phyloP scores from a whole-genome alignment of 2,797 vertebrate species.

The Miichthys miiuy region DNA sequence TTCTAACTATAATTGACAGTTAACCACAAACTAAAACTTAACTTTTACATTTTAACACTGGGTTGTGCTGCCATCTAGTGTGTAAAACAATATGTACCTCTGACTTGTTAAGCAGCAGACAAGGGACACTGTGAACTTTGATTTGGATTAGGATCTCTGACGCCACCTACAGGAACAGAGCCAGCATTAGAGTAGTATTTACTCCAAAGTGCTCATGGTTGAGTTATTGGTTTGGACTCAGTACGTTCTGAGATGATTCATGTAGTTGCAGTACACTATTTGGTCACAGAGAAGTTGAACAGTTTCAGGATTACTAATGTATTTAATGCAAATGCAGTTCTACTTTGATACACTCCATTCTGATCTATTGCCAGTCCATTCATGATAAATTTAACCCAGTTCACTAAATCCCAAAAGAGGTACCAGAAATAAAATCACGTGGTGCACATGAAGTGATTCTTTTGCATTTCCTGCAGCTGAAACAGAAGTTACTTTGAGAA shows the following conservation, averaged over 20 bases:
- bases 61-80: slow-evolving; percentile 72
- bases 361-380: neutral
- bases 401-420: neutral
- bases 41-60: neutral
- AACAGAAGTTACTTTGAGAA: slow-evolving; percentile 7
- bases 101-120: neutral
- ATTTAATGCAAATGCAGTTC: slow-evolving; percentile 1
- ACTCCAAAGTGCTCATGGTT: neutral
- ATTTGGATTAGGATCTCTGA: neutral
- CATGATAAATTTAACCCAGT: neutral
- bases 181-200: neutral
- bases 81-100: neutral
- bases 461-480: slow-evolving; percentile 25
- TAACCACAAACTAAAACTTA: neutral
- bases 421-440: neutral
- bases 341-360: neutral
- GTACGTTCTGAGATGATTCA: neutral
- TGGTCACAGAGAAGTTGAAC: slow-evolving; percentile 7
- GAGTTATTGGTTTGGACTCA: neutral
- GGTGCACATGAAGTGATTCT: slow-evolving; percentile 5
- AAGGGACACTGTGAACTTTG: neutral
- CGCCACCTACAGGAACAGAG: slow-evolving; percentile 8
- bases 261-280: neutral
- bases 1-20: neutral
- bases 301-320: slow-evolving; percentile 8